Conservation (phyloP, 2,797 vertebrate species). For the Ceryle rudis region DNA sequence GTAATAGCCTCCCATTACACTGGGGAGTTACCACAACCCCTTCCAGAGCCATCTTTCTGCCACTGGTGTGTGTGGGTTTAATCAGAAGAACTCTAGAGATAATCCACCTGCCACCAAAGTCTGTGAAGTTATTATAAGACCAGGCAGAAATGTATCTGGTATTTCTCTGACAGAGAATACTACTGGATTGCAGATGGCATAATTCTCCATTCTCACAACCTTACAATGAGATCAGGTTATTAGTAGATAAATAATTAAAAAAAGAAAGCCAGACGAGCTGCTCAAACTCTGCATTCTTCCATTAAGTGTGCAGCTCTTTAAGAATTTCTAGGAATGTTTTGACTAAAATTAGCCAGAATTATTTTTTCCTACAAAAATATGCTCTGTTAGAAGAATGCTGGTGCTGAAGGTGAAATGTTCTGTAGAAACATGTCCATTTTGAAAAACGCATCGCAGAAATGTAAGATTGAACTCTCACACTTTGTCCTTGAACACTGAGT, state of each 20-base stretch:
- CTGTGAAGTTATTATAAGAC: not conserved
- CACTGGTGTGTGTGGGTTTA: not conserved
- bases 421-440: not conserved
- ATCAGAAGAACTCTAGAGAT: not conserved
- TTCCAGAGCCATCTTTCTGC: constrained; percentile 18
- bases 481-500: not conserved
- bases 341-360: not conserved
- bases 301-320: not conserved
- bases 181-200: constrained; percentile 3
- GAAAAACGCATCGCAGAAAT: not conserved
- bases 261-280: not conserved
- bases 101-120: not conserved
- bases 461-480: not conserved
- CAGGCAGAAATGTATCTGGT: not conserved
- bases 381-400: not conserved
- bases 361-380: not conserved
- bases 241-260: not conserved
- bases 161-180: not conserved
- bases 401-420: not conserved
- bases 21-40: not conserved
- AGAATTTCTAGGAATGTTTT: not conserved
- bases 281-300: not conserved
- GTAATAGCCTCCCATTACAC: not conserved
- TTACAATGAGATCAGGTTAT: not conserved
- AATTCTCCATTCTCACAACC: not conserved